Base-by-base conservation (phyloP, 2,113 vertebrate species). In the Tragelaphus imberbis region DNA sequence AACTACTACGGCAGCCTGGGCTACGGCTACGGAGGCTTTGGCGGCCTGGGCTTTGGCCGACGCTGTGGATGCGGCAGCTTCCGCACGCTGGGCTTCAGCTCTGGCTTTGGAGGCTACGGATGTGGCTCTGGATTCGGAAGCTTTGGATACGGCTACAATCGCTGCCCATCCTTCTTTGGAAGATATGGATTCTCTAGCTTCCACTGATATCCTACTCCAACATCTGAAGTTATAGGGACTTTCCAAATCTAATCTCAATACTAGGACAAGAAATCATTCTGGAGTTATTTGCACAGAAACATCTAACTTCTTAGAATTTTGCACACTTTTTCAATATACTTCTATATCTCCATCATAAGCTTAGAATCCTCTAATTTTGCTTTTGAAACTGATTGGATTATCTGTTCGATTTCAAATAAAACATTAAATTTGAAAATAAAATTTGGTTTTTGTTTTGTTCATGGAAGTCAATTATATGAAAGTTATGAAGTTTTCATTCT, bases 21-120 rank as follows among this genome's bases (percentile, higher is more conserved):
- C 56, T 90, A 2, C 0, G 40, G 85, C 75, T 89, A 1, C 9
- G 12, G 82, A 30, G 8, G 58, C 58, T 81, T 80, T 0, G 14
- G 55, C 13, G 27, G 80, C 19, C 88, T 90, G 47, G 33, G 55
- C 33, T 95, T 7, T 28, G 21, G 94, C 47, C 55, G 27, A 0
- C 56, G 65, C 55, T 86, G 19, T n/a, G 88, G 65, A 15, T 77
- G 27, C 3, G 28, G 49, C 4, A 14, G 68, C 58, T 86, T 61
- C n/a, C 1, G 5, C 36, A 59, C 25, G 3, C 36, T 59, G 55
- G 59, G 90, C 6, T 63, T 12, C 0, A 13, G 84, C n/a, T 84
- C 10, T 65, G 65, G 56, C 19, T 71, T 5, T 5, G 79, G 51
- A 71, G 63, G 59, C 15, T 75, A 47, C 0, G 27, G n/a, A 71